phyloP scores from a whole-genome alignment of 2,113 vertebrate genomes.

The Strigops habroptila region DNA sequence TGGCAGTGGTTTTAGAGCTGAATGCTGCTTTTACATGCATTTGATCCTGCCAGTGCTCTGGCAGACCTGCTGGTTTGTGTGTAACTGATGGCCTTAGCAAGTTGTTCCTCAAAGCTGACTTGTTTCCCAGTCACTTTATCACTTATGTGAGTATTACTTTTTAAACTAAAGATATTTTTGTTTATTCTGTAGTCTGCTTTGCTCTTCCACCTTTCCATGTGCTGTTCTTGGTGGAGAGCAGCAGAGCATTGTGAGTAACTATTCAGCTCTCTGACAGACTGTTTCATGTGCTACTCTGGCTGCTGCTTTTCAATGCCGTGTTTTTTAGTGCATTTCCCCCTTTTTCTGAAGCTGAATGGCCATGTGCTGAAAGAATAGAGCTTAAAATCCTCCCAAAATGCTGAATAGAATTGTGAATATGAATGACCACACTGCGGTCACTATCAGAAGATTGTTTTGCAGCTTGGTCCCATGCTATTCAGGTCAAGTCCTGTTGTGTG shows the following conservation, averaged over 20 bases:
- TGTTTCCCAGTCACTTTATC: background rate
- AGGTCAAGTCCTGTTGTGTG: background rate
- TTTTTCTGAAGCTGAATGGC: background rate
- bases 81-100: background rate
- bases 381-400: background rate
- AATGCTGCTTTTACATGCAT: background rate
- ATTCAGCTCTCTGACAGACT: background rate
- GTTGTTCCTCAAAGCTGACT: background rate
- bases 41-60: background rate
- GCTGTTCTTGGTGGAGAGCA: background rate
- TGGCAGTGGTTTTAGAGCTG: background rate
- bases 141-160: background rate
- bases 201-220: background rate
- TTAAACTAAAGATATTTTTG: background rate
- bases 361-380: background rate
- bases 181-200: background rate
- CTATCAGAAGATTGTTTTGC: background rate
- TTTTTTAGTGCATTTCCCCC: background rate
- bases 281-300: background rate
- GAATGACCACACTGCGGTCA: background rate
- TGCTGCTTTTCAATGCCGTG: background rate
- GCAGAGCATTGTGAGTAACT: background rate
- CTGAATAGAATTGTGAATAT: background rate
- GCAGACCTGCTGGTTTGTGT: background rate
- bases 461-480: background rate